Conservation (phyloP, 2,113 vertebrate genomes). For the Brachypodius melanocephalos region DNA sequence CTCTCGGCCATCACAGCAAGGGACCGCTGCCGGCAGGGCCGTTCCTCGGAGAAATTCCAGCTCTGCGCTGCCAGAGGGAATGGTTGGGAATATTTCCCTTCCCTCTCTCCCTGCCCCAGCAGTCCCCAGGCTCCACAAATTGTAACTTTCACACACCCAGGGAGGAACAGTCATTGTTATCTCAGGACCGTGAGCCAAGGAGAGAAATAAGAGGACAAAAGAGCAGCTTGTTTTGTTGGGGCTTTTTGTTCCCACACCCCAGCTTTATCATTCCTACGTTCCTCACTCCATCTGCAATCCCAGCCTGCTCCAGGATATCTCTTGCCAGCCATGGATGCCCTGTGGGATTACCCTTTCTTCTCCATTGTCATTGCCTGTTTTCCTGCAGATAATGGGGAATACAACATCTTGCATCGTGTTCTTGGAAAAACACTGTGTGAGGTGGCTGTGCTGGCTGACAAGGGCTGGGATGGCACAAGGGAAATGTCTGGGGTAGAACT, state of each 20-base stretch:
- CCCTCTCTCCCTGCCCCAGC: background rate
- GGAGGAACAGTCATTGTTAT: background rate
- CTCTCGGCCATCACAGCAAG: rapidly evolving
- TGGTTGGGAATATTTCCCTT: background rate
- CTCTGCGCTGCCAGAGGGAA: background rate
- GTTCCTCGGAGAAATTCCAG: background rate
- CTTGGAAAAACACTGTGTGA: rapidly evolving
- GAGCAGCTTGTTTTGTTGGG: background rate
- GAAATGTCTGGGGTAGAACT: background rate
- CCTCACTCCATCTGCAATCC: background rate
- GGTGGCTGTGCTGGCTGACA: background rate
- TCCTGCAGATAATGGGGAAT: background rate
- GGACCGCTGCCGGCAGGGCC: background rate
- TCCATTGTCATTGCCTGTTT: background rate
- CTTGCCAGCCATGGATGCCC: background rate
- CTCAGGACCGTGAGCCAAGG: background rate
- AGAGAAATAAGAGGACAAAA: background rate
- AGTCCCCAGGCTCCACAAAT: background rate
- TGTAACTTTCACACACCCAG: background rate
- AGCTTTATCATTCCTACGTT: background rate
- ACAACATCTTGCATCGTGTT: background rate
- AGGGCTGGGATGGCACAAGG: background rate
- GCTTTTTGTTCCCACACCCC: background rate
- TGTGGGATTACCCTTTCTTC: background rate
- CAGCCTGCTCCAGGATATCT: background rate